A percentile compares a stretch with the other conserved stretches of the same genome.
Evolutionary conservation across 1,140 invertebrate genomes (phyloP).

Genomic region (Agrypnia vestita): DNA sequence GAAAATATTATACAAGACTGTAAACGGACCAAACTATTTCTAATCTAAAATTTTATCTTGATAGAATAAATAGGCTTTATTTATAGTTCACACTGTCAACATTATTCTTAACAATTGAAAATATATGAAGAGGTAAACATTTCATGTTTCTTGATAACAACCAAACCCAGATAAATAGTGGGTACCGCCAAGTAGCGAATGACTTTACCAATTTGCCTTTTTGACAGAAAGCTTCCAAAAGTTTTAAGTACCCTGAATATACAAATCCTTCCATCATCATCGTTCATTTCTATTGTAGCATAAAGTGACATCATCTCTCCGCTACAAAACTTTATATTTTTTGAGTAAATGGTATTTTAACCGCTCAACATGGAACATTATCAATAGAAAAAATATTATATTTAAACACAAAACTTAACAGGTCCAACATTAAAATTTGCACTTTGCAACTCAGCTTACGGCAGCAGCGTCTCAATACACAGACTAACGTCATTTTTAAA

Average conservation of each 20-base stretch:
- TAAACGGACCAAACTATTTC: conserved; percentile 5
- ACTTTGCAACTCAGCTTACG: conserved; percentile 20
- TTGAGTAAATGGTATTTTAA: conserved; percentile 14
- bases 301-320: not conserved
- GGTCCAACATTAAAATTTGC: conserved; percentile 40
- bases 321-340: not conserved
- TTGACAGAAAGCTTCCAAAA: not conserved
- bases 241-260: conserved; percentile 35
- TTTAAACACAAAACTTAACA: conserved; percentile 40
- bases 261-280: not conserved
- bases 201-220: not conserved
- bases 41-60: conserved; percentile 5
- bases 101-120: conserved; percentile 2
- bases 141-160: not conserved
- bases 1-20: conserved; percentile 29
- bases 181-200: too few relatives aligned
- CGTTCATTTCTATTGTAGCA: not conserved
- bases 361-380: conserved; percentile 35
- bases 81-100: not conserved
- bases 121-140: conserved; percentile 6
- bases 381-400: conserved; percentile 39
- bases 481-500: too few relatives aligned
- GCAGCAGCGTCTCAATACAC: not conserved
- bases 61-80: conserved; percentile 30
- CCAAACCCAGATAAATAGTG: conserved; percentile 6